Percentiles rank a stretch among this genome's conserved stretches.
These are phyloP conservation scores for Lochmaea capreae DNA, from an alignment of 2,888 invertebrate species.

Conservation along the genomic window DNA sequence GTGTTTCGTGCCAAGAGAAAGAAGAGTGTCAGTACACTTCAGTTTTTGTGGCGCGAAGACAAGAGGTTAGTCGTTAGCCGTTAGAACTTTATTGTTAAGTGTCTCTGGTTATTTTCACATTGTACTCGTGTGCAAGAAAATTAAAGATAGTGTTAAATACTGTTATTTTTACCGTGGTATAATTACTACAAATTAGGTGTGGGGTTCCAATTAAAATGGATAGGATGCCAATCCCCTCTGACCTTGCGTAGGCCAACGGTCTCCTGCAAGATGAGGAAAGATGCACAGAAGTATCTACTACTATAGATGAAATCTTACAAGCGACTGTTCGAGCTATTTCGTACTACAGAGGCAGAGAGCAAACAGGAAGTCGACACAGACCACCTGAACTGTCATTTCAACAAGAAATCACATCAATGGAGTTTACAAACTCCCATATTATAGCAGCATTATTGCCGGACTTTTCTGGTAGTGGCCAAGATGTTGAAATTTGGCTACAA, in stretches of 20 bases:
- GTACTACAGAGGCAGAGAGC: constrained; percentile 7
- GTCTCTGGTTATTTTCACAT: too few relatives aligned
- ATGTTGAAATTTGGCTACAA: constrained; percentile 29
- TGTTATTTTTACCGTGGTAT: too few relatives aligned
- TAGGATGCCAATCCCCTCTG: neutral
- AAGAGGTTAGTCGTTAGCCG: too few relatives aligned
- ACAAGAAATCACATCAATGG: neutral
- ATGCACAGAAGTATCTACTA: neutral
- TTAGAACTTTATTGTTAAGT: too few relatives aligned
- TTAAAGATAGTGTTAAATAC: too few relatives aligned
- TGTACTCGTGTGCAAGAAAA: neutral
- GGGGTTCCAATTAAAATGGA: neutral
- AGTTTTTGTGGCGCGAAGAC: too few relatives aligned
- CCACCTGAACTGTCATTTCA: neutral
- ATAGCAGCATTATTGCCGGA: constrained; percentile 33
- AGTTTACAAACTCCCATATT: constrained; percentile 1
- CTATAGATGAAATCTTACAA: too few relatives aligned
- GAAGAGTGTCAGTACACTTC: too few relatives aligned
- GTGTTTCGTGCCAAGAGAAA: too few relatives aligned
- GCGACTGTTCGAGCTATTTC: too few relatives aligned
- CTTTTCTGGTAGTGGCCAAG: constrained; percentile 25
- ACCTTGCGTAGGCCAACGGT: neutral
- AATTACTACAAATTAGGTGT: neutral
- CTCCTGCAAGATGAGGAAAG: neutral
- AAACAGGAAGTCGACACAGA: neutral